Base-by-base conservation (phyloP, 2,888 invertebrate genomes). In the Ectemnius continuus region DNA sequence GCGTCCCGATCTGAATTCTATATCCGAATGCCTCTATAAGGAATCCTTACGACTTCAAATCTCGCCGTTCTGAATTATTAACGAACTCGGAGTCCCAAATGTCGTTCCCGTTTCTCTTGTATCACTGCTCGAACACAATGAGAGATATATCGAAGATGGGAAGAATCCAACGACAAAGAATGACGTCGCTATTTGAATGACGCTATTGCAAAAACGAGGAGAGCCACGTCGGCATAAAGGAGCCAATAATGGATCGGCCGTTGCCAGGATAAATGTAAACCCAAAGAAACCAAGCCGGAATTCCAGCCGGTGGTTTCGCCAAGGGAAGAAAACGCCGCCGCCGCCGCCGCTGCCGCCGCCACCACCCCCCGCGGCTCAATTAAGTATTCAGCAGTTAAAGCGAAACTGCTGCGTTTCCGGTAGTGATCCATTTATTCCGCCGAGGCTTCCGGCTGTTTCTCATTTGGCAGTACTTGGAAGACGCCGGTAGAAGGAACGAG, bases 301-400 rank as follows among this genome's bases (percentile, higher is more conserved):
- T 60, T 23, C 13, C 56, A 64, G 67, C 70, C 61, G 64, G 48
- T 67, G 52, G 71, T 68, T 63, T 68, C 11, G n/a, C 36, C 64
- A 56, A 18, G 20, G 72, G 16, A 6, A 36, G 36, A 36, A 36
- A 63, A n/a, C n/a, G n/a, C n/a, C n/a, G n/a, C n/a, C n/a, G n/a
- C n/a, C n/a, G n/a, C n/a, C n/a, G n/a, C n/a, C n/a, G n/a, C n/a
- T n/a, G n/a, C n/a, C n/a, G n/a, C n/a, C 63, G 46, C 45, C 6
- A 59, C 18, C 60, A 36, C 18, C 56, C 26, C 20, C 57, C 26
- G 14, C 20, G 56, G 61, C 61, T 74, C 63, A 67, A 74, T 74
- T 62, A 71, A 74, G 71, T 67, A 71, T 74, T 71, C 67, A 74
- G 47, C 62, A 16, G 63, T 47, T 67, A 61, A 71, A 74, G 67